Evolutionary conservation across 2,797 vertebrate genomes (phyloP).

Genomic region (Oryzias sinensis): DNA sequence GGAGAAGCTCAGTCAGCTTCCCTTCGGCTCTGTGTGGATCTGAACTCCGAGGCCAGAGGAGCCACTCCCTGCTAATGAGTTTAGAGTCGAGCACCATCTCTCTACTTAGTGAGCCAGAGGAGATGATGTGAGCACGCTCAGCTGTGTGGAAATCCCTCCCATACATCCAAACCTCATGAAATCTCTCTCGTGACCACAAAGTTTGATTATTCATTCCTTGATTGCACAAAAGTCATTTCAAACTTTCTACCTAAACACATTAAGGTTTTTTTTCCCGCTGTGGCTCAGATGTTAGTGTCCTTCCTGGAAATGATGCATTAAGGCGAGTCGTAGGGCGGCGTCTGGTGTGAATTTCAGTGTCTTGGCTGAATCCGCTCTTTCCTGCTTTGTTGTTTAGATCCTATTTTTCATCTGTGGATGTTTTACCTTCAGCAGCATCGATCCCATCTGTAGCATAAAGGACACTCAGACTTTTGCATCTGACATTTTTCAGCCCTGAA

Average conservation of each 20-base stretch:
- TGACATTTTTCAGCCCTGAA: too few species aligned
- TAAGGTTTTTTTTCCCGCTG: background rate
- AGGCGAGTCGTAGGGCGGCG: background rate
- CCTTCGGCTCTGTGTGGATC: constrained; percentile 2
- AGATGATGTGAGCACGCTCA: constrained; percentile 10
- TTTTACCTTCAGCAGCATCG: background rate
- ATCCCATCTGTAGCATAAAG: too few species aligned
- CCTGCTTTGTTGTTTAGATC: constrained; percentile 25
- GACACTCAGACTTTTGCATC: too few species aligned
- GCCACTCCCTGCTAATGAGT: constrained; percentile 57
- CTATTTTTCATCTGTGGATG: constrained; percentile 30
- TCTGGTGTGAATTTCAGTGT: constrained; percentile 21
- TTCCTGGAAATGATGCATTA: background rate
- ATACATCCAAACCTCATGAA: background rate
- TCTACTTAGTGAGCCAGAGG: constrained; percentile 48
- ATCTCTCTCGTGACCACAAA: background rate
- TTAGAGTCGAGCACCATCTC: constrained; percentile 49
- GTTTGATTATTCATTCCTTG: background rate
- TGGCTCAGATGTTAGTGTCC: background rate
- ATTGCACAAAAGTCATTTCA: background rate
- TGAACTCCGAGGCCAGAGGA: constrained; percentile 23
- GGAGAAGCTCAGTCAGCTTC: background rate
- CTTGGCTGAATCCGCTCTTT: constrained; percentile 30
- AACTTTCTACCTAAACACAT: background rate
- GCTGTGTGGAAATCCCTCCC: constrained; percentile 1